These are phyloP conservation scores for Hypena proboscidalis DNA, from an alignment of 2,888 invertebrate species.

Conservation along the genomic window DNA sequence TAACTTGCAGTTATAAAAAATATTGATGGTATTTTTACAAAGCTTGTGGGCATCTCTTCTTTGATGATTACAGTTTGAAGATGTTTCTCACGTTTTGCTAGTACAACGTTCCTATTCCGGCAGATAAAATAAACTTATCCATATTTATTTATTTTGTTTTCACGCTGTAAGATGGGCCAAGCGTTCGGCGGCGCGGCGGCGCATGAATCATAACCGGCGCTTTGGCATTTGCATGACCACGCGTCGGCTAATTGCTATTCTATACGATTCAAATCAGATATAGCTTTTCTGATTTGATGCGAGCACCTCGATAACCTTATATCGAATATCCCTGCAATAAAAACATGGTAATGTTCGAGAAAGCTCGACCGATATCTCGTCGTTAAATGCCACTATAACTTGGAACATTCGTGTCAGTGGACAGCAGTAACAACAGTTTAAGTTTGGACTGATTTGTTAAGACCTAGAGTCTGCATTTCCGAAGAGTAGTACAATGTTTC, in stretches of 20 bases:
- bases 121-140: constrained; percentile 52
- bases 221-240: constrained; percentile 73
- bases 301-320: constrained; percentile 52
- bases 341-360: constrained; percentile 22
- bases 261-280: constrained; percentile 71
- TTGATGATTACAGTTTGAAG: constrained; percentile 19
- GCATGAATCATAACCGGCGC: constrained; percentile 67
- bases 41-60: constrained; percentile 21
- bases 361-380: constrained; percentile 23
- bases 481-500: too few species aligned
- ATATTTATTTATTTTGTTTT: constrained; percentile 58
- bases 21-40: constrained; percentile 18
- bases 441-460: too few species aligned
- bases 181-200: constrained; percentile 45
- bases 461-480: too few species aligned
- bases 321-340: constrained; percentile 24
- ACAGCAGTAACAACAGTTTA: too few species aligned
- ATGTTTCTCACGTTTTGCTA: constrained; percentile 32
- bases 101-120: constrained; percentile 33
- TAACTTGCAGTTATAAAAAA: constrained; percentile 26
- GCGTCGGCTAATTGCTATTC: constrained; percentile 72
- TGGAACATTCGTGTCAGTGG: constrained; percentile 25
- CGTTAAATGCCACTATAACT: too few species aligned
- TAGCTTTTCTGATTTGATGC: constrained; percentile 49
- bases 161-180: constrained; percentile 51